Conservation (phyloP, 2,888 invertebrate genomes). For the Rugalucina vietnamica region DNA sequence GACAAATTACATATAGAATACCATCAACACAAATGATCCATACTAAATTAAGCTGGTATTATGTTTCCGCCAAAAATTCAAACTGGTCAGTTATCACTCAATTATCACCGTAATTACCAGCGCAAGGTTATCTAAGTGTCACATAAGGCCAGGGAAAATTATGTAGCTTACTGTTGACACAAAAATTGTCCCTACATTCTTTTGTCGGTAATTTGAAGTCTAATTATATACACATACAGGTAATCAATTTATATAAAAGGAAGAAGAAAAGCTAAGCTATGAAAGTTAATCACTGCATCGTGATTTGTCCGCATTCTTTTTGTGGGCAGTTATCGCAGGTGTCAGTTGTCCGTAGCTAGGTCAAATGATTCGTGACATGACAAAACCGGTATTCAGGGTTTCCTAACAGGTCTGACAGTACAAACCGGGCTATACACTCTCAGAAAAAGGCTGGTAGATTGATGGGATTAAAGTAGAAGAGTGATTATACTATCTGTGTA, state of each 20-base stretch:
- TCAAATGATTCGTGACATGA: background rate
- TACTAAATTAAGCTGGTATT: no score
- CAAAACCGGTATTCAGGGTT: no score
- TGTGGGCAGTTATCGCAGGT: conserved; percentile 8
- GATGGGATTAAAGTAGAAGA: no score
- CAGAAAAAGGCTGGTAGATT: no score
- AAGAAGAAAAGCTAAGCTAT: background rate
- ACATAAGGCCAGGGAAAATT: background rate
- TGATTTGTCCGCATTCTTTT: background rate
- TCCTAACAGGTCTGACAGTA: no score
- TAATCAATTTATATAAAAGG: background rate
- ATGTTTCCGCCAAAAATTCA: no score
- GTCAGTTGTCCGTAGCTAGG: background rate
- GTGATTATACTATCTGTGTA: no score
- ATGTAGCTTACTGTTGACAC: background rate
- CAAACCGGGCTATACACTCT: no score
- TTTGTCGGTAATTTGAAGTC: background rate
- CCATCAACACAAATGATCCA: no score
- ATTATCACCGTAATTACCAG: background rate
- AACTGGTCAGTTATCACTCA: background rate
- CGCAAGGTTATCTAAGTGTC: background rate
- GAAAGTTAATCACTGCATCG: background rate
- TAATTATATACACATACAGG: background rate
- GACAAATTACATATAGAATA: no score
- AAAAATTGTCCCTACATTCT: background rate